A percentile compares a stretch with the other conserved stretches of the same genome.
phyloP scores from a whole-genome alignment of 2,888 invertebrate genomes.

The Erebia aethiops region DNA sequence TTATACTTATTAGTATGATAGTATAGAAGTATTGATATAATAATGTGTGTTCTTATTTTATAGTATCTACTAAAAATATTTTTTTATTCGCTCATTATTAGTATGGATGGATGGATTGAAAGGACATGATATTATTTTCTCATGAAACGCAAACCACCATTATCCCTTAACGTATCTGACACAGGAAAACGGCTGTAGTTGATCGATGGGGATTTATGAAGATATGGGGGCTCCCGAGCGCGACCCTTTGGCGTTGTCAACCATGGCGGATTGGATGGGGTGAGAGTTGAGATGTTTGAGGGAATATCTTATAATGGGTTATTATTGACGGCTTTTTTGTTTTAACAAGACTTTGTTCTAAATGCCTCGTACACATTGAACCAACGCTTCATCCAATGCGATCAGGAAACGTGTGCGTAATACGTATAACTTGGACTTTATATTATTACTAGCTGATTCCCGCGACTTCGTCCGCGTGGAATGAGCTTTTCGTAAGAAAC shows the following conservation, averaged over 20 bases:
- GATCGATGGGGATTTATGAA: slow-evolving; percentile 25
- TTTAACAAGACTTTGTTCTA: neutral
- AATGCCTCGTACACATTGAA: neutral
- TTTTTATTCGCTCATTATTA: neutral
- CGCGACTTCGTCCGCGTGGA: too few relatives aligned
- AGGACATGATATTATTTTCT: neutral
- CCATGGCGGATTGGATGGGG: slow-evolving; percentile 9
- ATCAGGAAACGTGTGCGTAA: too few relatives aligned
- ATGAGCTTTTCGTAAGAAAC: too few relatives aligned
- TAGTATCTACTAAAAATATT: too few relatives aligned
- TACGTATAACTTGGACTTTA: too few relatives aligned
- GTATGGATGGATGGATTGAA: too few relatives aligned
- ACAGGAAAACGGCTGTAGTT: slow-evolving; percentile 18
- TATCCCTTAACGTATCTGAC: slow-evolving; percentile 21
- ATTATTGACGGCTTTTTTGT: slow-evolving; percentile 1
- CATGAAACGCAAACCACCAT: slow-evolving; percentile 8
- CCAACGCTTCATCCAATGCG: too few relatives aligned
- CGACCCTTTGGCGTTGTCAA: slow-evolving; percentile 12
- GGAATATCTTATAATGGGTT: neutral
- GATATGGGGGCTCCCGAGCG: neutral
- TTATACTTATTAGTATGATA: too few relatives aligned
- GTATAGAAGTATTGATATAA: too few relatives aligned
- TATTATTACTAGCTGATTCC: too few relatives aligned
- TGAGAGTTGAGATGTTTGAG: neutral
- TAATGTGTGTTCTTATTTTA: too few relatives aligned